Conservation (phyloP, 2,113 vertebrate species). For the Ammodytes dubius region DNA sequence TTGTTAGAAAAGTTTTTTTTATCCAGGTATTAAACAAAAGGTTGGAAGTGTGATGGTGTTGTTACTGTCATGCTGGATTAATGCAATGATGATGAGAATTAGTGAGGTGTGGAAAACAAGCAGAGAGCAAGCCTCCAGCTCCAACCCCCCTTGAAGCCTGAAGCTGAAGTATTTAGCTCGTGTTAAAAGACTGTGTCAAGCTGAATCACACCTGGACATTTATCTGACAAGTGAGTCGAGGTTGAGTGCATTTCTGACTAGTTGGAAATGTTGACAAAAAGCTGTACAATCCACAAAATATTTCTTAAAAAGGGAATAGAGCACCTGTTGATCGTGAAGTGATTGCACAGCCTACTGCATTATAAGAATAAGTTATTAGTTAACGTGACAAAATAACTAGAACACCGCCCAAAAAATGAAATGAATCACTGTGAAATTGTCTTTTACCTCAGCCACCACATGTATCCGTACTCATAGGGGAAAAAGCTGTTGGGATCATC, state of each 20-base stretch:
- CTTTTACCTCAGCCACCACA: constrained; percentile 95
- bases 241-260: background rate
- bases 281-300: background rate
- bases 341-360: background rate
- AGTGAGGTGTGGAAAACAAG: background rate
- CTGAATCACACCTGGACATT: background rate
- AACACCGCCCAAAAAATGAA: background rate
- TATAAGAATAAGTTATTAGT: too few relatives aligned
- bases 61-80: background rate
- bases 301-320: background rate
- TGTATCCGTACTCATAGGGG: constrained; percentile 93
- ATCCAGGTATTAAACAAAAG: background rate
- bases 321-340: background rate
- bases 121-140: background rate
- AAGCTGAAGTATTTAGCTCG: background rate
- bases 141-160: too few relatives aligned
- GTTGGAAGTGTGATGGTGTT: background rate
- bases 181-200: background rate
- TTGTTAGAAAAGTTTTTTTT: background rate
- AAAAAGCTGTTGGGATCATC: constrained; percentile 94
- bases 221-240: too few relatives aligned
- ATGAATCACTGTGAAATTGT: too few relatives aligned
- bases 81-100: background rate
- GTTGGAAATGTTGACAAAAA: background rate
- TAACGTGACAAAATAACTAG: too few relatives aligned